phyloP scores from a whole-genome alignment of 2,888 invertebrate genomes.

The Aplocera efformata region DNA sequence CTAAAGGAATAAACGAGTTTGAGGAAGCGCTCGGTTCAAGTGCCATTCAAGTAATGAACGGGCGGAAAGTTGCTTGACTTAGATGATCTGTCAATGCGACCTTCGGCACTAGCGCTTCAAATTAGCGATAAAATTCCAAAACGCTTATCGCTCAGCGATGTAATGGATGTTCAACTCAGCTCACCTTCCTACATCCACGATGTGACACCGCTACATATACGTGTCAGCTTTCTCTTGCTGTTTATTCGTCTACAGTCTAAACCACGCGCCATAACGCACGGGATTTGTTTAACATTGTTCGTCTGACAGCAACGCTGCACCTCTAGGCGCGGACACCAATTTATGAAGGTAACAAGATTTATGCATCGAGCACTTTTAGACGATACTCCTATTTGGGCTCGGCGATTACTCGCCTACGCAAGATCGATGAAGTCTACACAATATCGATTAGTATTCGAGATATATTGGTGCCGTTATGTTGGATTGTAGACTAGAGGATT shows the following conservation, averaged over 20 bases:
- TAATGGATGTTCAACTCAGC: not conserved
- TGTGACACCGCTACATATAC: slow-evolving; percentile 15
- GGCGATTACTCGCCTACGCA: slow-evolving; percentile 10
- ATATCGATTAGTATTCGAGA: not conserved
- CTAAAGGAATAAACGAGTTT: too few species aligned
- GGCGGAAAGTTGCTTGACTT: too few species aligned
- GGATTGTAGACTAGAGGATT: too few species aligned
- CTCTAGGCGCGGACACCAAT: slow-evolving; percentile 24
- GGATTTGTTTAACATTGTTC: slow-evolving; percentile 25
- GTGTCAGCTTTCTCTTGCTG: slow-evolving; percentile 41
- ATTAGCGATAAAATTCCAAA: too few species aligned
- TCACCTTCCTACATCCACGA: not conserved
- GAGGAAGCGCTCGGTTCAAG: too few species aligned
- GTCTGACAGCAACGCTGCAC: slow-evolving; percentile 17
- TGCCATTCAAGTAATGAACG: too few species aligned
- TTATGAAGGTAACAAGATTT: slow-evolving; percentile 25
- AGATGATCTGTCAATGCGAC: too few species aligned
- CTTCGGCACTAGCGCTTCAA: too few species aligned
- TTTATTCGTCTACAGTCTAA: slow-evolving; percentile 24
- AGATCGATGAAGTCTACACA: slow-evolving; percentile 14
- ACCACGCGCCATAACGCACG: slow-evolving; percentile 23
- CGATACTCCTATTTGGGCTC: slow-evolving; percentile 15
- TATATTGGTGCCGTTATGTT: not conserved
- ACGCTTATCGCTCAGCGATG: not conserved
- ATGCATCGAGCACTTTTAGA: slow-evolving; percentile 12